Base-by-base conservation (phyloP, 2,888 invertebrate species). In the Tholera decimalis region DNA sequence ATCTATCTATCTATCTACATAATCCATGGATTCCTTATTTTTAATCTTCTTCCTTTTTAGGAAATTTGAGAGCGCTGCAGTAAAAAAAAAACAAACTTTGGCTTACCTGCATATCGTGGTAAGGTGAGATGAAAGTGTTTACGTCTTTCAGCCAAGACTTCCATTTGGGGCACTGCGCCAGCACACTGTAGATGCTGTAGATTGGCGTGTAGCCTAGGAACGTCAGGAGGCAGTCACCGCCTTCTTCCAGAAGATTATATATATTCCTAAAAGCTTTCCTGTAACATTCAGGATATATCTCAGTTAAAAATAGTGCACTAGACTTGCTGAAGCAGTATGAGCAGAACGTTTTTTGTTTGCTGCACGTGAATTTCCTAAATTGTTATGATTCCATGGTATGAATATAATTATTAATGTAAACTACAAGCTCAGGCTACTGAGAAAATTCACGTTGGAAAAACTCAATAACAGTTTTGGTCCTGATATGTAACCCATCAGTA, bases 261-360 rank as follows among this genome's bases (percentile, higher is more conserved):
- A 82, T 73, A 24, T 81, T 81, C 7, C 33, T 55, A 43, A 81
- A 82, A 1, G 71, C 81, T 62, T 80, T 81, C 18, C 81, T 81
- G 53, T n/a, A 78, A 68, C 47, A 33, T 7, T 15, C 33, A 20
- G 0, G 0, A 28, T 11, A 7, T 11, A 7, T 20, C 7, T 15
- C 11, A 13, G 13, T 37, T 20, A 20, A 56, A 35, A 9, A 6
- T 22, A 9, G 9, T 1, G 15, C 3, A 33, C 15, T 13, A 33
- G 4, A 13, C 3, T 44, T 53, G 8, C 28, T 28, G 5, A 33
- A 33, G 2, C 26, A 11, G n/a, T 7, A 2, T 33, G 5, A 33
- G 13, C 5, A 33, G 4, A 4, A 3, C 13, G 33, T 5, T 33
- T 13, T 33, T 13, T 1, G 3, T 11, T 13, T 33, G 33, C 30